A percentile compares a stretch with the other conserved stretches of the same genome.
phyloP scores from a whole-genome alignment of 37 sponge, comb jelly and placozoan species.

The Corticium candelabrum region DNA sequence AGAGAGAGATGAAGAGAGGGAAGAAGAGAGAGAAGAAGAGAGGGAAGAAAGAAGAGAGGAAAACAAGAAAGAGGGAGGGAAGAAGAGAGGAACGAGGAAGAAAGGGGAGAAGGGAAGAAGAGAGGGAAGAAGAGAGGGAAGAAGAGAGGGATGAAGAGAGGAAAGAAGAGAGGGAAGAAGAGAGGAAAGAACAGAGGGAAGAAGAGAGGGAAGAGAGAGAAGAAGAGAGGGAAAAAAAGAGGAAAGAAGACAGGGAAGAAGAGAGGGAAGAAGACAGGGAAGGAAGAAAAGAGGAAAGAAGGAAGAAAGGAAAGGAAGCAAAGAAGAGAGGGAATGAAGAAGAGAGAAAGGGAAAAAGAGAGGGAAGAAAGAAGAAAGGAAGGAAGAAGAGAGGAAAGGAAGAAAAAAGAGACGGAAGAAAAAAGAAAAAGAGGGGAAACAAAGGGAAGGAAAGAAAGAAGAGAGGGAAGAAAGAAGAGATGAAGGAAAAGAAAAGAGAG shows the following conservation, averaged over 20 bases:
- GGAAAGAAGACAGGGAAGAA: too few species aligned
- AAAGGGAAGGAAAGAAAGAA: neutral
- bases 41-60: too few species aligned
- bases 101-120: too few species aligned
- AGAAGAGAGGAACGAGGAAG: neutral
- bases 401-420: neutral
- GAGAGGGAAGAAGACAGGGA: neutral
- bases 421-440: neutral
- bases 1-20: neutral
- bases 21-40: too few species aligned
- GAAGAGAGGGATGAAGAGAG: constrained; percentile 22
- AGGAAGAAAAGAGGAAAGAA: neutral
- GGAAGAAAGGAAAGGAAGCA: neutral
- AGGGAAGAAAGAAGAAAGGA: constrained; percentile 14
- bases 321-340: neutral
- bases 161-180: constrained; percentile 13
- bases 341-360: neutral
- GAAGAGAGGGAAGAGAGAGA: constrained; percentile 15
- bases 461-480: too few species aligned
- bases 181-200: constrained; percentile 15
- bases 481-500: too few species aligned
- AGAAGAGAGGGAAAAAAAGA: neutral
- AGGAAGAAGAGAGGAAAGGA: constrained; percentile 6
- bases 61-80: too few species aligned
- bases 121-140: constrained; percentile 15